Evolutionary conservation across 2,113 vertebrate genomes (phyloP).

Genomic region (Psophia crepitans): DNA sequence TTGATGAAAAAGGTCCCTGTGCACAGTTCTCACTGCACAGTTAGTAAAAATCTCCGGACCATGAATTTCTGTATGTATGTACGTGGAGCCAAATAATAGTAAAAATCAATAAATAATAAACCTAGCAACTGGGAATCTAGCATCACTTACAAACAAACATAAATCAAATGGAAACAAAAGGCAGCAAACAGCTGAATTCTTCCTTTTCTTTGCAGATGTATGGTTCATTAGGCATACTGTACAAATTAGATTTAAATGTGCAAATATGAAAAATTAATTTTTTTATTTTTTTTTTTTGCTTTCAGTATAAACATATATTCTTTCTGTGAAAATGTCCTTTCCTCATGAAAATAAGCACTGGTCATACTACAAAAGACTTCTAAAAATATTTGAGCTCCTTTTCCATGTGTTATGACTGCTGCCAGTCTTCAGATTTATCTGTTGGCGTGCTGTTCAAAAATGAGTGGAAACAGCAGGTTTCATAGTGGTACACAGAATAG

Average conservation of each 20-base stretch:
- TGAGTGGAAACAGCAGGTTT: background rate
- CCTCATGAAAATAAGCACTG: background rate
- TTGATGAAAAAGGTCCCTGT: background rate
- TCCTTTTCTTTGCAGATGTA: background rate
- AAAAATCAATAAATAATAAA: background rate
- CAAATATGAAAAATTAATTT: background rate
- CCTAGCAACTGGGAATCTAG: background rate
- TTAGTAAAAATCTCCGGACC: background rate
- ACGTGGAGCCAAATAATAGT: background rate
- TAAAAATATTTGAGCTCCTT: background rate
- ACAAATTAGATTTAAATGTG: background rate
- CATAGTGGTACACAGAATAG: background rate
- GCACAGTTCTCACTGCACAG: background rate
- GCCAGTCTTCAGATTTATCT: background rate
- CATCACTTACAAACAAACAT: background rate
- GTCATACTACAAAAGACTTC: accelerated
- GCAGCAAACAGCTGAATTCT: background rate
- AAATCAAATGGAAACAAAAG: background rate
- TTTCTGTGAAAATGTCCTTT: background rate
- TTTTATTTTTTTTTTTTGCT: background rate
- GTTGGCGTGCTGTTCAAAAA: background rate
- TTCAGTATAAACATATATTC: background rate
- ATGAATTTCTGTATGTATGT: background rate
- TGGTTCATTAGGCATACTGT: background rate
- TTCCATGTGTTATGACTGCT: background rate